Evolutionary conservation across 2,888 invertebrate species (phyloP).

Genomic region (Stenolophus ochropezus): DNA sequence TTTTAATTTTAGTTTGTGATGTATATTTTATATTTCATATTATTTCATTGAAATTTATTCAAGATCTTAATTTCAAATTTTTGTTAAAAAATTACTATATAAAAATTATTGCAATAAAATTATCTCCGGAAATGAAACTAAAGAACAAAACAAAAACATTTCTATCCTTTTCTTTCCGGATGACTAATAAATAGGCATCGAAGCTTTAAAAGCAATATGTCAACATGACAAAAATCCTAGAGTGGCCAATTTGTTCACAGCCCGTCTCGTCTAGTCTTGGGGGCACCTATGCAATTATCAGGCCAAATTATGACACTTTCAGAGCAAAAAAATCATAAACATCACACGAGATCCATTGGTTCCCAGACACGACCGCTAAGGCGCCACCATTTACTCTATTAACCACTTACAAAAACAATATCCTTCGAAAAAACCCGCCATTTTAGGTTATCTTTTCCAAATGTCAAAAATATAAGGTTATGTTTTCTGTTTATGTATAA

Average conservation of each 20-base stretch:
- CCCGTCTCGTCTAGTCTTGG: conserved; percentile 67
- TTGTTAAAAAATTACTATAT: no score
- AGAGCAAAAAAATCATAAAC: conserved; percentile 56
- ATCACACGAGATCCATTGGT: conserved; percentile 25
- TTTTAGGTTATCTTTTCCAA: background rate
- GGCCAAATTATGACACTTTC: conserved; percentile 71
- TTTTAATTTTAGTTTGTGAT: no score
- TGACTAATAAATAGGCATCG: conserved; percentile 19
- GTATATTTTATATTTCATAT: no score
- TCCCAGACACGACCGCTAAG: conserved; percentile 48
- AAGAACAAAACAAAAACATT: background rate
- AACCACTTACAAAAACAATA: conserved; percentile 1
- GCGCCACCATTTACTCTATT: conserved; percentile 36
- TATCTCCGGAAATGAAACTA: background rate
- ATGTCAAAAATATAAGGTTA: background rate
- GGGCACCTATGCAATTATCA: conserved; percentile 71
- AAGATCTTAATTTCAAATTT: no score
- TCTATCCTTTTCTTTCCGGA: background rate
- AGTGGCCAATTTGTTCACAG: conserved; percentile 58
- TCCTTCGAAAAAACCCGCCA: background rate
- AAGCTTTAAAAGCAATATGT: conserved; percentile 21
- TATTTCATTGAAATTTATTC: no score
- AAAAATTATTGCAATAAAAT: background rate
- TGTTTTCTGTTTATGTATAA: background rate
- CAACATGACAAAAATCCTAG: conserved; percentile 44